These are phyloP conservation scores for Odocoileus virginianus DNA, from an alignment of 2,113 vertebrate species.

Conservation along the genomic window DNA sequence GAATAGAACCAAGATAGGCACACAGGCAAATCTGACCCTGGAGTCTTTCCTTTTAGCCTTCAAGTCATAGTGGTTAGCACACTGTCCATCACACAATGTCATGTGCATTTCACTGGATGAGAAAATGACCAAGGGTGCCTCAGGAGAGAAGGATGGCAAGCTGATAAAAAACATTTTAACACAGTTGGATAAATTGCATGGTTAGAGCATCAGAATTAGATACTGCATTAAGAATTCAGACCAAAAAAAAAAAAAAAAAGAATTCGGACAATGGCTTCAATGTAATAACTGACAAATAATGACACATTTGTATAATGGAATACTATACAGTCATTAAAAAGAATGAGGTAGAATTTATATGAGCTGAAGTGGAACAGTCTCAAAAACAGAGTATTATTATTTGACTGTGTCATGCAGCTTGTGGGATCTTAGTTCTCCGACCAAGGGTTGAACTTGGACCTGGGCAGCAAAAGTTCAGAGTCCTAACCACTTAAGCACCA, in stretches of 20 bases:
- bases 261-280: neutral
- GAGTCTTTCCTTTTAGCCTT: neutral
- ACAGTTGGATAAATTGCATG: neutral
- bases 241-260: too few species aligned
- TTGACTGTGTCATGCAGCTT: neutral
- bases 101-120: accelerated
- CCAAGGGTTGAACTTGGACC: neutral
- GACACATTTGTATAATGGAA: neutral
- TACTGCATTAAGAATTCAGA: neutral
- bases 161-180: neutral
- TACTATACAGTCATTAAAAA: neutral
- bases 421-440: neutral
- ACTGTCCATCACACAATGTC: accelerated
- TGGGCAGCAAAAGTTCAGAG: neutral
- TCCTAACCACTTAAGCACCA: neutral
- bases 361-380: neutral
- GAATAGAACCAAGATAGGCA: neutral
- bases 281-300: neutral
- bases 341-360: neutral
- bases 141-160: neutral
- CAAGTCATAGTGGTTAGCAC: neutral
- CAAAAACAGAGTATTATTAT: neutral
- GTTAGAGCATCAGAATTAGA: neutral
- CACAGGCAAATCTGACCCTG: neutral
- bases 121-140: too few species aligned